Percentiles rank a stretch among this genome's conserved stretches.
Evolutionary conservation across 2,113 vertebrate genomes (phyloP).

Genomic region (Isichthys henryi): DNA sequence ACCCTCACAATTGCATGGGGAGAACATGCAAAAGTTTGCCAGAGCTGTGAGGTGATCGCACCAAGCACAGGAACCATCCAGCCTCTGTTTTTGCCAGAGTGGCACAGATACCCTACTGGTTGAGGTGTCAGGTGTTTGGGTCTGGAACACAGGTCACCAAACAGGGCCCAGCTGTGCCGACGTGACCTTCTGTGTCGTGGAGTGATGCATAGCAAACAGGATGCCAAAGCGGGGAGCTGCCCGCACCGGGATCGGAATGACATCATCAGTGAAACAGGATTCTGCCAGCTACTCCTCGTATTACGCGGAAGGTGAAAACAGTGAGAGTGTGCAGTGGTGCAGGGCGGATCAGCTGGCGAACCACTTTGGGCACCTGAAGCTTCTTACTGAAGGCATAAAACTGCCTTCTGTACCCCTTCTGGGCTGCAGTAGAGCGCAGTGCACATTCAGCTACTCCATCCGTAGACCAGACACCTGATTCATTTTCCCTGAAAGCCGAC

Average conservation of each 20-base stretch:
- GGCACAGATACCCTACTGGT: background rate
- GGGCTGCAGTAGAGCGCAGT: background rate
- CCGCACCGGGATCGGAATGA: background rate
- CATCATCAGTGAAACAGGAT: background rate
- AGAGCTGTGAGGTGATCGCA: background rate
- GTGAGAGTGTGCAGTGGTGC: background rate
- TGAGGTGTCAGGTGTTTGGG: background rate
- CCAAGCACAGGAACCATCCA: background rate
- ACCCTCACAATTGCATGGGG: background rate
- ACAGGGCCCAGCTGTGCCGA: background rate
- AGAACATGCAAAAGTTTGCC: background rate
- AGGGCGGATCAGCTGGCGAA: background rate
- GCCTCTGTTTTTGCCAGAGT: background rate
- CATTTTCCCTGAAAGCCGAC: background rate
- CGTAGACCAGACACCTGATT: background rate
- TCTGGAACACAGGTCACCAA: background rate
- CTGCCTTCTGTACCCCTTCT: background rate
- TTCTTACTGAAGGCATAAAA: background rate
- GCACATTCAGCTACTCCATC: background rate
- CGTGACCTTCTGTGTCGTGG: background rate
- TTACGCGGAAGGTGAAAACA: background rate
- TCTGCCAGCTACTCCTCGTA: background rate
- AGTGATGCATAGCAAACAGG: background rate
- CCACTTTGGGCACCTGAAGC: background rate
- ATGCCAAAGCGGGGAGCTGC: background rate